Base-by-base conservation (phyloP, 2,888 invertebrate genomes). In the Pherbina coryleti region DNA sequence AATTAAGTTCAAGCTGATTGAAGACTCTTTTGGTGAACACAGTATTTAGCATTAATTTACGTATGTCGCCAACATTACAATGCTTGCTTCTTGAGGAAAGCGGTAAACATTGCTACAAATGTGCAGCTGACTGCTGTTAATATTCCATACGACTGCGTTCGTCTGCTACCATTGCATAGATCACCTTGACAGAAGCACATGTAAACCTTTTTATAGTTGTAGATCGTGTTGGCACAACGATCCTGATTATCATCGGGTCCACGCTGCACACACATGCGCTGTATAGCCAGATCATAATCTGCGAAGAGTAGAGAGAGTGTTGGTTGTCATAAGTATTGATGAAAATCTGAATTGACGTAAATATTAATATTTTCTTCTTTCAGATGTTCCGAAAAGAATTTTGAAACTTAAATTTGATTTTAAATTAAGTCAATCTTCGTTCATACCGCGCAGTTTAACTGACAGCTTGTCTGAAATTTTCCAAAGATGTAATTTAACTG, bases 121-220 rank as follows among this genome's bases (percentile, higher is more conserved):
- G 60, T 44, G 51, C 44, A 19, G 57, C 62, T 19, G 11, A 62
- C 28, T 11, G 51, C 11, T 55, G 60, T 8, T 5, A 28, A 8
- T 22, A 19, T 51, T 44, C 53, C 19, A 14, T 53, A 17, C 25
- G 31, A 34, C 49, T 17, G 31, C 17, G 31, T 14, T 17, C 34
- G 71, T n/a, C 1, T 17, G 19, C 80, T 75, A 25, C 74, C 77
- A 75, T 97, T 97, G 88, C 97, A 97, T 51, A 97, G 91, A 89
- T 97, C 97, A 5, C 97, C 97, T 84, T 92, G 93, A 85, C 97
- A 97, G 87, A 97, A 96, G 86, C 97, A 97, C 95, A 97, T 96
- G 86, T 94, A 94, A 0, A 97, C 96, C 86, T 94, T 94, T 85
- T 93, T 94, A 84, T 94, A 93, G 85, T 95, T 94, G 92, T 94